These are phyloP conservation scores for Apolygus lucorum DNA, from an alignment of 1,140 invertebrate genomes.

Conservation along the genomic window DNA sequence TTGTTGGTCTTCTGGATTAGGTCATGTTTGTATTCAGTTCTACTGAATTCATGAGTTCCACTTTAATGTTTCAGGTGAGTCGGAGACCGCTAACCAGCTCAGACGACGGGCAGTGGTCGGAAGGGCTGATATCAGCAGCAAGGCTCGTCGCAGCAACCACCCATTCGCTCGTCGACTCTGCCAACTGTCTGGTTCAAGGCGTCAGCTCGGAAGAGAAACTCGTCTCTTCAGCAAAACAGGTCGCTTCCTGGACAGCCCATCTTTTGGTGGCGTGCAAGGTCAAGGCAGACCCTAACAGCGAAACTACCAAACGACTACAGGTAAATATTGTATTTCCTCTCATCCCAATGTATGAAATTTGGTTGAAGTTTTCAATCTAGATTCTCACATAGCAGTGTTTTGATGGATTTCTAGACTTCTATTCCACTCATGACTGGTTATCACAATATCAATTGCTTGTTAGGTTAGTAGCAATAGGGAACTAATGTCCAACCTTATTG, in stretches of 20 bases:
- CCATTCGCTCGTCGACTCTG: slow-evolving; percentile 93
- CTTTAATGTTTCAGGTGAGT: slow-evolving; percentile 62
- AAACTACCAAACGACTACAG: slow-evolving; percentile 83
- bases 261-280: slow-evolving; percentile 95
- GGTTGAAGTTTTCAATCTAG: no score
- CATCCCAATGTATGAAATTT: no score
- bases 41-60: no score
- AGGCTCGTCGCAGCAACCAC: slow-evolving; percentile 92
- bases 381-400: no score
- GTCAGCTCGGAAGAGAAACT: slow-evolving; percentile 89
- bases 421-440: no score
- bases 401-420: no score
- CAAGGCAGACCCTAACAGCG: slow-evolving; percentile 91
- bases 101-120: slow-evolving; percentile 98
- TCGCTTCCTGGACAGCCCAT: slow-evolving; percentile 94
- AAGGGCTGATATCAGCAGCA: slow-evolving; percentile 76
- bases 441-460: no score
- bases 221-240: slow-evolving; percentile 93
- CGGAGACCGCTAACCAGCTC: slow-evolving; percentile 67
- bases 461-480: no score
- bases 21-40: no score
- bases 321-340: no score
- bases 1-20: no score
- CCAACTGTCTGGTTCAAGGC: slow-evolving; percentile 93
- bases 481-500: no score